Evolutionary conservation across 2,113 vertebrate genomes (phyloP), one percentile per base, ranked within the genome.

Genomic region (Capreolus pygargus): DNA sequence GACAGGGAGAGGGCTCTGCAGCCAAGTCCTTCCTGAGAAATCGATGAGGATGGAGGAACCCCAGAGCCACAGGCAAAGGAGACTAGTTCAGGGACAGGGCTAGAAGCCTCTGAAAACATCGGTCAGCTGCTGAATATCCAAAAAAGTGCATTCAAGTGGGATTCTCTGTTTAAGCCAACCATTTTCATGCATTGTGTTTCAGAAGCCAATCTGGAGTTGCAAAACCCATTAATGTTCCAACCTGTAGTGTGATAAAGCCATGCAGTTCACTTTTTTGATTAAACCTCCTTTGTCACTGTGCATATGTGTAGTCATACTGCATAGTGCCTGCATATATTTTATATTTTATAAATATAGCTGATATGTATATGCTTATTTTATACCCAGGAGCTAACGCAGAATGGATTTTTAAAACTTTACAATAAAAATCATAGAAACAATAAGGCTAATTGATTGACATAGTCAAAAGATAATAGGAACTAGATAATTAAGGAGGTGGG

Each of bases 101-200:
- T 47, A 17, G 67, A 76, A 47, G 58, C 43, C 81, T 95, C 78
- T 60, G 76, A 43, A 86, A 97, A 92, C 94, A 97, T 92, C 67
- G 52, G 93, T 60, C 52, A 84, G 55, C 50, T 87, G 79, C 27
- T 86, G 52, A 79, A 19, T 58, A 28, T 89, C 55, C 9, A 10
- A 45, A 70, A 94, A 36, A 36, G 60, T 21, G 7, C 9, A 91
- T 97, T 86, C 89, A 81, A 93, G 96, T 85, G 39, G 14, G n/a
- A 58, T 16, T 76, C 79, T 95, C 84, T 95, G 12, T 85, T 93
- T 25, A 60, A 57, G 88, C 9, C 25, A 52, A 82, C 74, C 60
- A 57, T 92, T 92, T 96, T 86, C 76, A 90, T 30, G 54, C 25
- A 19, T 12, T 16, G 21, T n/a, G 74, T 92, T 96, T 97, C 90